Evolutionary conservation across 2,113 vertebrate genomes (phyloP).

Genomic region (Egretta garzetta): DNA sequence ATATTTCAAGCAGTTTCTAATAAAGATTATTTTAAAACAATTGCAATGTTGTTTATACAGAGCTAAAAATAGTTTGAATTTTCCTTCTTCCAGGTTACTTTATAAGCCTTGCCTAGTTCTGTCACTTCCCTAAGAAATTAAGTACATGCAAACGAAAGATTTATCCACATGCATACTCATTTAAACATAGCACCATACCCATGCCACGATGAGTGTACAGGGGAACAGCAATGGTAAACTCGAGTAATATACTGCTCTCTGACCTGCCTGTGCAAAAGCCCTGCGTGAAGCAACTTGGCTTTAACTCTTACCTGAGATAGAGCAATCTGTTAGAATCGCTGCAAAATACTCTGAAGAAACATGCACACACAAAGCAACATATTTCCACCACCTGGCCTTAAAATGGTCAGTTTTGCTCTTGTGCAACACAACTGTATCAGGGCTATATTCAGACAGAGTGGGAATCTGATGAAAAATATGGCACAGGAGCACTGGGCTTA

Average conservation of each 20-base stretch:
- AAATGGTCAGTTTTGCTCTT: not conserved
- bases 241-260: not conserved
- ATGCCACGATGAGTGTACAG: not conserved
- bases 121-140: not conserved
- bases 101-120: not conserved
- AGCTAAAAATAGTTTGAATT: not conserved
- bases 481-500: constrained; percentile 34
- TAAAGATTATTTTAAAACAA: not conserved
- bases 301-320: not conserved
- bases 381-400: not conserved
- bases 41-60: not conserved
- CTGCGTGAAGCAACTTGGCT: not conserved
- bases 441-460: not conserved
- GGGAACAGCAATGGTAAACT: not conserved
- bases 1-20: not conserved
- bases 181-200: not conserved
- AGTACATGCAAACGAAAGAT: not conserved
- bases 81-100: not conserved
- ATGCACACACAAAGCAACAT: not conserved
- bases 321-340: not conserved
- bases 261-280: not conserved
- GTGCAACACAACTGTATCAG: not conserved
- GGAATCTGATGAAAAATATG: constrained; percentile 36
- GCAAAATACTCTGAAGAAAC: not conserved
- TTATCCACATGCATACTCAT: not conserved